Base-by-base conservation (phyloP, 2,113 vertebrate species). In the Gopherus flavomarginatus region DNA sequence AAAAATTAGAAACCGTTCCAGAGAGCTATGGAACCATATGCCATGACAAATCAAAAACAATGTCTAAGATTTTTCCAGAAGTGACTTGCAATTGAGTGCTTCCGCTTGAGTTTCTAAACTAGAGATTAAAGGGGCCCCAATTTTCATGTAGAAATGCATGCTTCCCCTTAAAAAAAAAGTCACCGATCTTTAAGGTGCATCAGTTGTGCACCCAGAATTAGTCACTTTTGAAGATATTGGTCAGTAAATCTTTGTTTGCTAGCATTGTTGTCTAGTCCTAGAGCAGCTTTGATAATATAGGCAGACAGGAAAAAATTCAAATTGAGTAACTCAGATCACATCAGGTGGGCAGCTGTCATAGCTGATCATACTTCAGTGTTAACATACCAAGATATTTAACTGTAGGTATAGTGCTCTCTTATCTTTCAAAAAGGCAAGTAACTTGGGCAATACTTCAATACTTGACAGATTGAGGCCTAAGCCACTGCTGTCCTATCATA, bases 161-260 rank as follows among this genome's bases (percentile, higher is more conserved):
- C 6, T 4, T 35, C 24, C 2, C 49, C 1, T 13, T 35, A 72
- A 86, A 90, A 78, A 21, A 1, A 47, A 47, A 11, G 42, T 47
- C 11, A 59, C 12, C 31, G 0, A 0, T 13, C 49, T 91, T 83
- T n/a, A 86, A 83, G 13, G 59, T 31, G 6, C 59, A 62, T 62
- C 29, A 62, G 29, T 31, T 62, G 29, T 6, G 13, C 38, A 65
- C 2, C 11, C 31, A 57, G 88, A 88, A n/a, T 50, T 78, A 50
- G 14, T 8, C 44, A 69, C 21, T 11, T 77, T 79, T 78, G 49
- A 31, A 85, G 56, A 31, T 83, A 8, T 19, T 81, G 53, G 2
- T 11, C 17, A 24, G 31, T 26, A 57, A 94, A 85, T 8, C 10
- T 3, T 2, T 0, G 14, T 3, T 2, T 0, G 11, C 5, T 5